Evolutionary conservation across 1,140 invertebrate genomes (phyloP), one percentile per base, ranked within the genome.

Genomic region (Penaeus indicus): DNA sequence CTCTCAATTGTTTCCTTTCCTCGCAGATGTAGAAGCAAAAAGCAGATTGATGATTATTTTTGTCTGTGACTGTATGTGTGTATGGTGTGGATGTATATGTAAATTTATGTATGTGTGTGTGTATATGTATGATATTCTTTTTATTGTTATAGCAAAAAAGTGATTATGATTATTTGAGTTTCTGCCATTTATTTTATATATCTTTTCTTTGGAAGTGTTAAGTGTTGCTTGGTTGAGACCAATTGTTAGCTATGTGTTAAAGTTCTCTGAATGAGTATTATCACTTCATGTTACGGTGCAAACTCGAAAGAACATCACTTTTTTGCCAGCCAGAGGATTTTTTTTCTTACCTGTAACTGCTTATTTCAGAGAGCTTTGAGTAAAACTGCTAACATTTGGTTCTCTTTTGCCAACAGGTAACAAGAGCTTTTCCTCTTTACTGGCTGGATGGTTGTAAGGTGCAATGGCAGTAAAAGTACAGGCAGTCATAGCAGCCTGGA

Each of bases 141-240:
- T 75, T 42, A 87, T 67, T 87, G 91, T 92, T 93, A 89, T 93
- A 91, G 86, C 93, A 93, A 93, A 94, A 94, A 92, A 94, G 54
- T 54, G 54, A 54, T 54, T 54, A 54, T 54, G 18, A 67, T 80
- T 38, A 75, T 25, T 75, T 32, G 18, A 32, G n/a, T 27, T 54
- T 54, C 19, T 80, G 38, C 54, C 21, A 54, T 80, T 42, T 61
- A 21, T 19, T 19, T 80, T 32, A 42, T 80, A 4, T 1, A 22
- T 80, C 62, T 85, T n/a, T 1, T 63, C 47, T 61, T 75, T 25
- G 25, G 38, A 22, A 78, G 21, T 67, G 16, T 27, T 72, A 27
- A 78, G 27, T 67, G 16, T 27, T 72, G 21, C 63, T 82, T 83
- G 64, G 54, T 62, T 75, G 80, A 63, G 77, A 62, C 67, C 32